phyloP scores from a whole-genome alignment of 2,797 vertebrate species.

The Urophycis tenuis region DNA sequence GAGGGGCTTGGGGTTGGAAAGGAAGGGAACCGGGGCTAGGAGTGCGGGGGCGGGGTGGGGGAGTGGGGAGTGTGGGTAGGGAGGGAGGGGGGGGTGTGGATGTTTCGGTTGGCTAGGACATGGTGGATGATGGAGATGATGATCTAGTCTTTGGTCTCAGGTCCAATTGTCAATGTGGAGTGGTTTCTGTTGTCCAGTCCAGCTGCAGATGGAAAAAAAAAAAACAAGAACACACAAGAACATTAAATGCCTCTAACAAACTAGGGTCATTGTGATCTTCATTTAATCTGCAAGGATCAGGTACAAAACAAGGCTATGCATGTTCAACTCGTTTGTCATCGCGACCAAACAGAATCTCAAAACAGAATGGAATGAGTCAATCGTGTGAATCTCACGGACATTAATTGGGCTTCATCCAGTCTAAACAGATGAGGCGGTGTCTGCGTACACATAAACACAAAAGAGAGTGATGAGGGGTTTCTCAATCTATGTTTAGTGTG shows the following conservation, averaged over 20 bases:
- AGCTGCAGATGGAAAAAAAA: background rate
- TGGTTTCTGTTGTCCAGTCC: background rate
- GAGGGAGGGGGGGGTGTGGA: background rate
- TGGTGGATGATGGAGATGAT: constrained; percentile 18
- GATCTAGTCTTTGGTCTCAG: background rate
- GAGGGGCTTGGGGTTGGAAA: background rate
- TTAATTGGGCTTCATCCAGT: too few relatives aligned
- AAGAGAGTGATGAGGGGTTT: too few relatives aligned
- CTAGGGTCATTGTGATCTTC: background rate
- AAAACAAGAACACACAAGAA: background rate
- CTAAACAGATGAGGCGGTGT: too few relatives aligned
- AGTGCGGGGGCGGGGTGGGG: constrained; percentile 22
- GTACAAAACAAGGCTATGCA: background rate
- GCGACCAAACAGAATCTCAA: too few relatives aligned
- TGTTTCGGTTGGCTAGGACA: constrained; percentile 47
- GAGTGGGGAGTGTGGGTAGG: constrained; percentile 6
- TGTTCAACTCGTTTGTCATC: too few relatives aligned
- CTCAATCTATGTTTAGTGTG: too few relatives aligned
- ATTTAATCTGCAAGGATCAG: background rate
- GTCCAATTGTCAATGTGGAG: background rate
- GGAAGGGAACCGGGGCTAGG: constrained; percentile 13
- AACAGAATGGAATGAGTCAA: too few relatives aligned
- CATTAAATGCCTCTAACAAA: background rate
- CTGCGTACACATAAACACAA: too few relatives aligned
- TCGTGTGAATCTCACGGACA: too few relatives aligned